Evolutionary conservation across 2,888 invertebrate genomes (phyloP).

Genomic region (Notocelia uddmanniana): DNA sequence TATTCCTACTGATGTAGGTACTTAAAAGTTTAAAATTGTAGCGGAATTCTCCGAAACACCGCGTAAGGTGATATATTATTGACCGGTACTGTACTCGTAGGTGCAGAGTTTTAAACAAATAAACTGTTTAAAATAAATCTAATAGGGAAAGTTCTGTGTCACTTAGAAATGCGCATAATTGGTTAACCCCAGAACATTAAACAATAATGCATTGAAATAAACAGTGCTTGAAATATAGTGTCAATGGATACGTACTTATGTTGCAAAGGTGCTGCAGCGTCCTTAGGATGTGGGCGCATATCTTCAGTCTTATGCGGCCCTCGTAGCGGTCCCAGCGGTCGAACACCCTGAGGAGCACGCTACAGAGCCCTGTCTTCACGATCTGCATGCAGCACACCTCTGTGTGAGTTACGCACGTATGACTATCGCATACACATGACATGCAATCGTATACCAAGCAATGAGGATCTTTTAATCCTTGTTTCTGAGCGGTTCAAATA

Average conservation of each 20-base stretch:
- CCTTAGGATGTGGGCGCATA: conserved; percentile 86
- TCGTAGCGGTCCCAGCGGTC: conserved; percentile 88
- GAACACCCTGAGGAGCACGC: conserved; percentile 86
- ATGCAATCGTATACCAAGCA: conserved; percentile 61
- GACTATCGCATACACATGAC: conserved; percentile 63
- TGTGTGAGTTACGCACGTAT: conserved; percentile 81
- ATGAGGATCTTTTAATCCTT: conserved; percentile 39
- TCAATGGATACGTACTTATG: conserved; percentile 82
- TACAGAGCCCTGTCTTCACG: conserved; percentile 86
- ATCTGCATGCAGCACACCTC: conserved; percentile 88
- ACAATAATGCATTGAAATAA: neutral
- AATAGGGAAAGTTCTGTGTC: neutral
- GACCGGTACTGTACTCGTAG: too few relatives aligned
- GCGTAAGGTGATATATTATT: too few relatives aligned
- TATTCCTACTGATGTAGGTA: too few relatives aligned
- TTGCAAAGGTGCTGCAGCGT: conserved; percentile 87
- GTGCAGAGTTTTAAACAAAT: neutral
- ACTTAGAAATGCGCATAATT: neutral
- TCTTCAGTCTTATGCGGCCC: conserved; percentile 87
- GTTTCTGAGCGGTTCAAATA: too few relatives aligned
- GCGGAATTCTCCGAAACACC: too few relatives aligned
- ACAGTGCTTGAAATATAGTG: neutral
- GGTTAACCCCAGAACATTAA: too few relatives aligned
- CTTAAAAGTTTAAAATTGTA: too few relatives aligned
- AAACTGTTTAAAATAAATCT: neutral